A percentile compares a stretch with the other conserved stretches of the same genome.
Conservation (phyloP, 2,113 vertebrate species). For the Narcine bancroftii region DNA sequence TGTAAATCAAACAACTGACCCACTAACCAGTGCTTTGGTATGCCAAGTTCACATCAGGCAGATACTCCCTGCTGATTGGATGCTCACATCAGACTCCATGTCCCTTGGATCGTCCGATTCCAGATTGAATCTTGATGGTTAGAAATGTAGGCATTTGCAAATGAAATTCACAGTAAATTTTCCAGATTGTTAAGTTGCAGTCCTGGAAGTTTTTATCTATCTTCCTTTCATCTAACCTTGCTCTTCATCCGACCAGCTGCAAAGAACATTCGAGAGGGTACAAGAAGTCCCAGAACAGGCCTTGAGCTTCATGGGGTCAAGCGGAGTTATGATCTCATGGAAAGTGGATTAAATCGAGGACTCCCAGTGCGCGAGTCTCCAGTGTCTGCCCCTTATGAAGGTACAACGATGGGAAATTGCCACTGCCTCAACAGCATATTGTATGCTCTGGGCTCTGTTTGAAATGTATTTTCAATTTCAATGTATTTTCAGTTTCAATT, state of each 20-base stretch:
- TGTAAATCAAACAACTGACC: too few relatives aligned
- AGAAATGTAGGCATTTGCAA: too few relatives aligned
- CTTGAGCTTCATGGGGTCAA: constrained; percentile 74
- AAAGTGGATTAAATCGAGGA: constrained; percentile 72
- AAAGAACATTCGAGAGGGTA: constrained; percentile 89
- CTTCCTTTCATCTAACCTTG: neutral
- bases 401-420: constrained; percentile 50
- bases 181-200: neutral
- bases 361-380: constrained; percentile 72
- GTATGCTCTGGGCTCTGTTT: neutral
- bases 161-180: too few relatives aligned
- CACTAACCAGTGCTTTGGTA: too few relatives aligned
- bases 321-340: constrained; percentile 85
- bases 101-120: too few relatives aligned
- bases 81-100: neutral
- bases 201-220: too few relatives aligned
- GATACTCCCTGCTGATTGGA: too few relatives aligned
- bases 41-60: too few relatives aligned
- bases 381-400: constrained; percentile 74
- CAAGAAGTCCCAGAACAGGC: constrained; percentile 79
- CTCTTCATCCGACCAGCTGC: constrained; percentile 61
- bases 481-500: too few relatives aligned
- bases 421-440: neutral
- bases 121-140: too few relatives aligned
- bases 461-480: neutral